Base-by-base conservation (phyloP, 2,113 vertebrate genomes). In the Sorex fumeus region DNA sequence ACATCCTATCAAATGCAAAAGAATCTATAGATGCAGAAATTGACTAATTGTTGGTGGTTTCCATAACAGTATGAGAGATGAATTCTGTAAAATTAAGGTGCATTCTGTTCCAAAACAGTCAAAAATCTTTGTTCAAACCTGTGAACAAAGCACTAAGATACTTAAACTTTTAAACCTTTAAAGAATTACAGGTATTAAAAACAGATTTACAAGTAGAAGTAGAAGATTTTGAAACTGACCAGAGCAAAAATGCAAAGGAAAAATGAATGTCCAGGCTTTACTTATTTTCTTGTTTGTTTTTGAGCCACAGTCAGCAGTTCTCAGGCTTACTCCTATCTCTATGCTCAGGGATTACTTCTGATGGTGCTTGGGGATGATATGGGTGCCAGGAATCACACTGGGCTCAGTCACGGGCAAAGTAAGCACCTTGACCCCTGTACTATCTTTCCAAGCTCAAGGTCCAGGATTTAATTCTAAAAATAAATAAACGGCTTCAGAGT, bases 41-140 rank as follows among this genome's bases (percentile, higher is more conserved):
- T 60, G 30, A 74, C 72, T 67, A 83, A 40, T 27, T 36, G 25
- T 40, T 25, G 66, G 27, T 18, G n/a, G 23, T 34, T 76, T 25
- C 19, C 2, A 2, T 18, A 28, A 71, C 11, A 12, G 36, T 62
- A 25, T 34, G 40, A 83, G 0, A 74, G 64, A 70, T 70, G 70
- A 81, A 45, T 30, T 71, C 78, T 85, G 34, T 72, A 36, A 82
- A 93, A 70, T 40, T 50, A 47, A 15, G 47, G 53, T 45, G 70
- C 2, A 19, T 64, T 90, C 53, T 80, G 27, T 82, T 53, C 25
- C 66, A n/a, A 95, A 80, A 34, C 53, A 80, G 50, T 47, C 83
- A 71, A 36, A 93, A 88, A 50, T 72, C 60, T 90, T 64, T 77
- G 43, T 72, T 86, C 36, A 90, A 76, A 67, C 43, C 85, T 85